Evolutionary conservation across 2,888 invertebrate species (phyloP).

Genomic region (Chironomus tentans): DNA sequence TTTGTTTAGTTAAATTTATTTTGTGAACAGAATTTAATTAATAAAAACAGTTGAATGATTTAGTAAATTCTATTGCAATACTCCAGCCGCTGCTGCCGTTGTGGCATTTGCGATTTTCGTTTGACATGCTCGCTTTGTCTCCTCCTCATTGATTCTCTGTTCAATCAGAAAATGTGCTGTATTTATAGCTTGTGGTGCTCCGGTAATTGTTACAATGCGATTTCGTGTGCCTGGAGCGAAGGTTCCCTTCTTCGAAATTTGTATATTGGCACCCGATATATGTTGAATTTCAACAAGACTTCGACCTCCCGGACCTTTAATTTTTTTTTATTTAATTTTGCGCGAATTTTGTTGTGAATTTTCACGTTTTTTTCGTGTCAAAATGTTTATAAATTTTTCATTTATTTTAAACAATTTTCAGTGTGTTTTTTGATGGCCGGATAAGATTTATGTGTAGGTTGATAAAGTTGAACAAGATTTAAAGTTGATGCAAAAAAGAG

Average conservation of each 20-base stretch:
- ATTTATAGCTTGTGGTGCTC: slow-evolving; percentile 77
- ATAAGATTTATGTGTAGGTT: background rate
- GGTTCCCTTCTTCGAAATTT: slow-evolving; percentile 96
- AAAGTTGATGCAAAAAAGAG: slow-evolving; percentile 11
- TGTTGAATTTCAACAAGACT: slow-evolving; percentile 96
- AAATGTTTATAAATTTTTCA: background rate
- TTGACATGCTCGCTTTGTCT: slow-evolving; percentile 85
- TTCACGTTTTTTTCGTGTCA: background rate
- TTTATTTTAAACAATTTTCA: slow-evolving; percentile 26
- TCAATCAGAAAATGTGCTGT: slow-evolving; percentile 93
- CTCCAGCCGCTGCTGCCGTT: slow-evolving; percentile 37
- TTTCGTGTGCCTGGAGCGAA: slow-evolving; percentile 96
- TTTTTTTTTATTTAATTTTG: slow-evolving; percentile 29
- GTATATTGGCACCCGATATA: slow-evolving; percentile 93
- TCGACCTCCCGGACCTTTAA: slow-evolving; percentile 82
- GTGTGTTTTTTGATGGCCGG: slow-evolving; percentile 20
- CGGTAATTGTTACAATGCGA: slow-evolving; percentile 93
- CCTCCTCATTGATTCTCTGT: slow-evolving; percentile 93
- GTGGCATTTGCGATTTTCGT: slow-evolving; percentile 50
- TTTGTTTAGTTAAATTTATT: too few relatives aligned
- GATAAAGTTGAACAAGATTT: slow-evolving; percentile 1
- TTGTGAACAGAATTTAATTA: background rate
- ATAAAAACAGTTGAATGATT: slow-evolving; percentile 26
- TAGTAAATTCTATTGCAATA: slow-evolving; percentile 29
- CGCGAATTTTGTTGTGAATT: background rate